These are phyloP conservation scores for Drosophila kikkawai DNA, from an alignment of 1,140 invertebrate genomes.

Conservation along the genomic window DNA sequence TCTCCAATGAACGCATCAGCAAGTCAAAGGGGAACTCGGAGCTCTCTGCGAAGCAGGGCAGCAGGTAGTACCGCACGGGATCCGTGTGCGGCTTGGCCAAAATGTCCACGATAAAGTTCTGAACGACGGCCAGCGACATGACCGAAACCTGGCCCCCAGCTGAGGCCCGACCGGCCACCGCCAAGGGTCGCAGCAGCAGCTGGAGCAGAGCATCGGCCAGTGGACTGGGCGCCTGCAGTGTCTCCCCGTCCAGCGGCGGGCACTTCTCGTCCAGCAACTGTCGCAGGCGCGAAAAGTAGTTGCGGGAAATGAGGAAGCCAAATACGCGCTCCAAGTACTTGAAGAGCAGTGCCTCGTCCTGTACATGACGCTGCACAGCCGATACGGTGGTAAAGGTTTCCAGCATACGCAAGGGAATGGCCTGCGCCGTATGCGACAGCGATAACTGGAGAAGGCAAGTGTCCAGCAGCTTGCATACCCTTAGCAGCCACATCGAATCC, in stretches of 20 bases:
- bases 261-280: constrained; percentile 90
- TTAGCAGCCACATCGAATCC: constrained; percentile 70
- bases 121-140: constrained; percentile 54
- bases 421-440: constrained; percentile 85
- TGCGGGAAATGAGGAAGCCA: constrained; percentile 82
- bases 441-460: constrained; percentile 73
- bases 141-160: constrained; percentile 26
- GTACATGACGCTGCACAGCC: constrained; percentile 86
- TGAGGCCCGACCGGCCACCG: constrained; percentile 45
- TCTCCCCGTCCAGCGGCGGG: constrained; percentile 89
- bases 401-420: constrained; percentile 91
- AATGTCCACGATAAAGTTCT: constrained; percentile 86
- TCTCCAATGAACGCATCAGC: constrained; percentile 74
- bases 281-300: constrained; percentile 91
- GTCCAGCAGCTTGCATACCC: constrained; percentile 71
- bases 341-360: constrained; percentile 84
- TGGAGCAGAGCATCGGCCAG: constrained; percentile 91
- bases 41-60: constrained; percentile 86
- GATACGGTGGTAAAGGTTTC: constrained; percentile 91
- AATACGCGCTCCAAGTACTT: constrained; percentile 85
- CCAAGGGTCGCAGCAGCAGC: constrained; percentile 91
- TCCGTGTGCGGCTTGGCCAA: constrained; percentile 86
- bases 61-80: constrained; percentile 86
- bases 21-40: constrained; percentile 86
- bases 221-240: constrained; percentile 90